Conservation (phyloP, 2,888 invertebrate genomes). For the Dasypogon diadema region DNA sequence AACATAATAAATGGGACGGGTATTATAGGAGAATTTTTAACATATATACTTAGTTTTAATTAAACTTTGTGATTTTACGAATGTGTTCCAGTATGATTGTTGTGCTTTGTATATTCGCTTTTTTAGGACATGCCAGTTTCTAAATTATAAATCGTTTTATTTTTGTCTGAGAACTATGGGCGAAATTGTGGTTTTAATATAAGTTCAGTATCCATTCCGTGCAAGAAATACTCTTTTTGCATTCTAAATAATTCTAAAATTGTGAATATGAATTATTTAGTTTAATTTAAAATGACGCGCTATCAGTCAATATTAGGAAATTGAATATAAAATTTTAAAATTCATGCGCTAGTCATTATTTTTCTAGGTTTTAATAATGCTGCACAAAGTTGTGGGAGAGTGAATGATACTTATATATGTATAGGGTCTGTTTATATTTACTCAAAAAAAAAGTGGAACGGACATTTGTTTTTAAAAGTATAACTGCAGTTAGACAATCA, state of each 20-base stretch:
- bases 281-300: slow-evolving; percentile 16
- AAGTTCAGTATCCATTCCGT: neutral
- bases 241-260: neutral
- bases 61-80: slow-evolving; percentile 43
- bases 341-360: slow-evolving; percentile 42
- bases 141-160: neutral
- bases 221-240: slow-evolving; percentile 6
- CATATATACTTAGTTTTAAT: slow-evolving; percentile 14
- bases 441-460: neutral
- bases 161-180: neutral
- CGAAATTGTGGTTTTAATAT: neutral
- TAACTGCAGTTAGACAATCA: neutral
- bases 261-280: neutral
- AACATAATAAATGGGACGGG: slow-evolving; percentile 35
- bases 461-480: neutral
- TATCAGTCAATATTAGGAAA: slow-evolving; percentile 30
- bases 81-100: slow-evolving; percentile 8
- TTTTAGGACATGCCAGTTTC: neutral
- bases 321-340: slow-evolving; percentile 1
- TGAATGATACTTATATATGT: too few relatives aligned
- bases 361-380: slow-evolving; percentile 1
- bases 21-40: slow-evolving; percentile 12
- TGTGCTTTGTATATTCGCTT: neutral
- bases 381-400: neutral
- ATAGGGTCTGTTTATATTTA: neutral